Percentiles rank a stretch among this genome's conserved stretches.
Conservation (phyloP, 2,797 vertebrate genomes). For the Vultur gryphus region DNA sequence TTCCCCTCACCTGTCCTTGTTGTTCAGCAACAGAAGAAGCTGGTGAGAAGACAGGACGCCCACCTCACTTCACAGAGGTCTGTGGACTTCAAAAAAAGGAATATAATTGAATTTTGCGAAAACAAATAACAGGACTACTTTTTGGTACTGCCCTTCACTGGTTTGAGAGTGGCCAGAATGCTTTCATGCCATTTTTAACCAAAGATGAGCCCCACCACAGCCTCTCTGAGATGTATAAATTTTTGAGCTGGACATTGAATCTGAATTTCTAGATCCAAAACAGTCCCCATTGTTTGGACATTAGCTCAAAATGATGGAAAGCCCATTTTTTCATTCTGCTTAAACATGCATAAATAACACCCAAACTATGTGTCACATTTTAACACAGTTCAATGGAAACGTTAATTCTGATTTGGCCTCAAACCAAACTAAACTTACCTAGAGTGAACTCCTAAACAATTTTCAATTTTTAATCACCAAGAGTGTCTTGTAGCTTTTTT, state of each 20-base stretch:
- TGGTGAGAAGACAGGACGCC: not conserved
- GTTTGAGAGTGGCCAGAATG: not conserved
- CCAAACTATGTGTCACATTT: not conserved
- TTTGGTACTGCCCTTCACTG: not conserved
- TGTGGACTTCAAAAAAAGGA: not conserved
- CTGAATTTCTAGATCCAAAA: not conserved
- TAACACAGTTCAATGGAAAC: not conserved
- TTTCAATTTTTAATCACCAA: not conserved
- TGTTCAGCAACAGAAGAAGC: not conserved
- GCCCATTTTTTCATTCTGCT: not conserved
- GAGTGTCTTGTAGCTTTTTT: not conserved
- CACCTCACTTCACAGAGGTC: not conserved
- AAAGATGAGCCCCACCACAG: not conserved
- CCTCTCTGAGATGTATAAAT: not conserved
- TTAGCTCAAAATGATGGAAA: not conserved
- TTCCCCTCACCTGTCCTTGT: not conserved
- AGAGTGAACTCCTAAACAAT: not conserved
- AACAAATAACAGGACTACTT: not conserved
- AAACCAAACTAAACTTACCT: not conserved
- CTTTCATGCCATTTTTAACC: not conserved
- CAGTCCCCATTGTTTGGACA: not conserved
- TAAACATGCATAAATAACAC: not conserved
- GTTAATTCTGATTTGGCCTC: not conserved
- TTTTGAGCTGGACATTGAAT: not conserved
- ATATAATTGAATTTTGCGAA: not conserved